Percentiles rank a stretch among this genome's conserved stretches.
Evolutionary conservation across 2,888 invertebrate genomes (phyloP).

Genomic region (Oxytorus armatus): DNA sequence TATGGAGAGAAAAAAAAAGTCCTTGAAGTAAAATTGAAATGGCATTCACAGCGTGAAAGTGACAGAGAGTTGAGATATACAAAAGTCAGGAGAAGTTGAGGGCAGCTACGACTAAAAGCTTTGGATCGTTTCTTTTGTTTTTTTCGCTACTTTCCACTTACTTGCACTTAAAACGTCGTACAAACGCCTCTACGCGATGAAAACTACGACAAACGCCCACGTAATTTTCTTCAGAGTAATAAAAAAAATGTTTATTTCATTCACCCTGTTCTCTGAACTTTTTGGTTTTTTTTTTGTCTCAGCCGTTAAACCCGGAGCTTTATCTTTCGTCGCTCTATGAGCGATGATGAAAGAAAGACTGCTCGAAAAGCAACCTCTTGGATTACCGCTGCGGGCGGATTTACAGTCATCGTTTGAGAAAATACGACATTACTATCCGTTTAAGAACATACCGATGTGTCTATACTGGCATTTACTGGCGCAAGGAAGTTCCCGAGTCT

Average conservation of each 20-base stretch:
- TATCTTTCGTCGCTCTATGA: background rate
- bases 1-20: conserved; percentile 10
- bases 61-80: conserved; percentile 11
- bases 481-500: background rate
- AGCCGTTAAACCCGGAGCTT: background rate
- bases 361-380: background rate
- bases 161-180: conserved; percentile 22
- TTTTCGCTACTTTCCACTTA: background rate
- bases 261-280: conserved; percentile 2
- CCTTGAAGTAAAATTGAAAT: conserved; percentile 44
- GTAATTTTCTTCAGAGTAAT: conserved; percentile 31
- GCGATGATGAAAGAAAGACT: too few relatives aligned
- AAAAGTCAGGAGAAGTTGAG: conserved; percentile 30
- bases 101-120: conserved; percentile 39
- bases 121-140: conserved; percentile 13
- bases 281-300: background rate
- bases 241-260: conserved; percentile 30
- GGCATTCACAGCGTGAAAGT: conserved; percentile 15
- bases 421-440: too few relatives aligned
- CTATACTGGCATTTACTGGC: too few relatives aligned
- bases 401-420: too few relatives aligned
- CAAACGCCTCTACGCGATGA: conserved; percentile 22
- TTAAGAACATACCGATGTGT: too few relatives aligned
- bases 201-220: conserved; percentile 33
- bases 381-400: background rate